Evolutionary conservation across 2,888 invertebrate species (phyloP), one percentile per base, ranked within the genome.

Genomic region (Eilema sororculum): DNA sequence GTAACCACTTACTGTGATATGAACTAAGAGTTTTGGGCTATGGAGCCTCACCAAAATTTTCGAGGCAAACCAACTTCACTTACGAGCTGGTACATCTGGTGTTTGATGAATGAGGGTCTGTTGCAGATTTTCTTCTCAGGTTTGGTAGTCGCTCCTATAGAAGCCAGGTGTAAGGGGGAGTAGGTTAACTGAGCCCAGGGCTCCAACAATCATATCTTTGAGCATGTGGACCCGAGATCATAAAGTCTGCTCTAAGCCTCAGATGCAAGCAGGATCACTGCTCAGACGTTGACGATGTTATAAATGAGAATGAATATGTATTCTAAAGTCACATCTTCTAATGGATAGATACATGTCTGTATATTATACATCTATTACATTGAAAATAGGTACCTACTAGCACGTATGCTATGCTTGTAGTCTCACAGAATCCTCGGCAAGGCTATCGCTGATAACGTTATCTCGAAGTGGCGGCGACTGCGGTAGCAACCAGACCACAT

Each of bases 371-470:
- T 20, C 20, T 46, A 46, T 46, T 20, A 60, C 28, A 30, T 60
- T 16, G 59, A 60, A 16, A 4, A 20, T 60, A 25, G 24, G 30
- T 63, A 28, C 25, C 57, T 46, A 58, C 22, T 56, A 41, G 67
- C 71, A 71, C 73, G 75, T 74, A 76, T 71, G 78, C 62, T 75
- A 83, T 74, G 67, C 74, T 78, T 81, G 80, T 82, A 82, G 81
- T 81, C 86, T 81, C 90, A 91, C 89, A 93, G 93, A 94, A 93
- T 93, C 93, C 89, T 88, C 87, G 86, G 88, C 94, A 90, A 94
- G 95, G 95, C 93, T 93, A 93, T 91, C 90, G 86, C 88, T 91
- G 94, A 94, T 95, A 94, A 91, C 91, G 91, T 93, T 95, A 95
- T 94, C 94, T 92, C 86, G 82, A 79, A 84, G 80, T 84, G 85